A percentile compares a stretch with the other conserved stretches of the same genome.
These are phyloP conservation scores for Xerus inauris DNA, from an alignment of 2,113 vertebrate genomes.

Conservation along the genomic window DNA sequence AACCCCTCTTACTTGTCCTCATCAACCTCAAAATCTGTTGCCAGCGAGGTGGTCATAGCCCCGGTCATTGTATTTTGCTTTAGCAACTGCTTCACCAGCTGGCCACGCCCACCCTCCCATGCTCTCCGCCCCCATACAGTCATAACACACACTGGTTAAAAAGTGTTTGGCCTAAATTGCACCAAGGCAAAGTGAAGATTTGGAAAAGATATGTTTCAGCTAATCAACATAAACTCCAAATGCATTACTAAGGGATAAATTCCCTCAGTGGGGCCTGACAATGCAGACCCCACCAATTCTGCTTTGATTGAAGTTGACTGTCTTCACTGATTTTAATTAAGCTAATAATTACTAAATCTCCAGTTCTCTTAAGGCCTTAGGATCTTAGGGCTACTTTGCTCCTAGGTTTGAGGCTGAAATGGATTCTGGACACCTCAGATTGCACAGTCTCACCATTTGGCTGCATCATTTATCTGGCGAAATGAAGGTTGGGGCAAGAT, in stretches of 20 bases:
- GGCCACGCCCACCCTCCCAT: not conserved
- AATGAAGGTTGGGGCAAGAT: conserved; percentile 73
- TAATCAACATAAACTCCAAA: conserved; percentile 55
- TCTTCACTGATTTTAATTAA: conserved; percentile 69
- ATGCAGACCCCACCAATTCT: conserved; percentile 49
- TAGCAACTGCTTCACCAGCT: not conserved
- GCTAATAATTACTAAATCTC: conserved; percentile 31
- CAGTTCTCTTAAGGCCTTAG: conserved; percentile 27
- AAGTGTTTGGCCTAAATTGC: conserved; percentile 27
- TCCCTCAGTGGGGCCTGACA: conserved; percentile 23
- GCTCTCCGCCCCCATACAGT: no score
- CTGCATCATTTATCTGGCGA: conserved; percentile 70
- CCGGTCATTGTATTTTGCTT: conserved; percentile 47
- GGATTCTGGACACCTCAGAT: conserved; percentile 3
- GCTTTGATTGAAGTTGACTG: conserved; percentile 52
- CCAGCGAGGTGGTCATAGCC: not conserved
- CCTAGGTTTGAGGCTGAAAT: conserved; percentile 47
- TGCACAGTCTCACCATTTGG: conserved; percentile 58
- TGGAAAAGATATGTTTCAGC: conserved; percentile 34
- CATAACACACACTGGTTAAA: not conserved
- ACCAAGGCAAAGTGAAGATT: conserved; percentile 47
- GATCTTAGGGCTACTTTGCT: conserved; percentile 20
- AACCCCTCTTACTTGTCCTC: not conserved
- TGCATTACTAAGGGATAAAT: conserved; percentile 21
- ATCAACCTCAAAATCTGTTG: not conserved